Evolutionary conservation across 2,113 vertebrate genomes (phyloP).

Genomic region (Trematocara unimaculatum): DNA sequence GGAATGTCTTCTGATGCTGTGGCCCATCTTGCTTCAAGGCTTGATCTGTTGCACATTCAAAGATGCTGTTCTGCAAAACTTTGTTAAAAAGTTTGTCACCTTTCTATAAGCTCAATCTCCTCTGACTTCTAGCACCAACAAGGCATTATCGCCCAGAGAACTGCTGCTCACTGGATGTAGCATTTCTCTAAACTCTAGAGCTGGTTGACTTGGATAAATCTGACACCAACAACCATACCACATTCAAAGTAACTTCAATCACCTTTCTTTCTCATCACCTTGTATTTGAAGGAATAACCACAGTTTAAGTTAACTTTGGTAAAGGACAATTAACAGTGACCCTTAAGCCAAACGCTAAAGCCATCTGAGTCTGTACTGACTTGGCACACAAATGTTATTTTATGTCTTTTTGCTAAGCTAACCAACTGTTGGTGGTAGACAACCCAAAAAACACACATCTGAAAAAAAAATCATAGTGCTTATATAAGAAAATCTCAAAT

Average conservation of each 20-base stretch:
- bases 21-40: background rate
- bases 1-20: background rate
- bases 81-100: background rate
- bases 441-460: background rate
- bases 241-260: background rate
- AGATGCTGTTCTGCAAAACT: background rate
- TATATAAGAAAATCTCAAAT: background rate
- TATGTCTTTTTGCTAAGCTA: background rate
- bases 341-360: background rate
- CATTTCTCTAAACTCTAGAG: background rate
- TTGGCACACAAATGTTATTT: background rate
- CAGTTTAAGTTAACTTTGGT: background rate
- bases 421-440: background rate
- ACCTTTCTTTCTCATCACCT: background rate
- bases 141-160: background rate
- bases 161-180: background rate
- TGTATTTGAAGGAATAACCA: background rate
- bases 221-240: background rate
- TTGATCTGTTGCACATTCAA: background rate
- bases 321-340: background rate
- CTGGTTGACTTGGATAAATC: background rate
- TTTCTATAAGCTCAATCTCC: background rate
- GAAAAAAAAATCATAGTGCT: background rate
- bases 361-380: background rate
- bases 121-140: background rate